A percentile compares a stretch with the other conserved stretches of the same genome.
These are phyloP conservation scores for Eupithecia subfuscata DNA, from an alignment of 2,888 invertebrate genomes.

Conservation along the genomic window DNA sequence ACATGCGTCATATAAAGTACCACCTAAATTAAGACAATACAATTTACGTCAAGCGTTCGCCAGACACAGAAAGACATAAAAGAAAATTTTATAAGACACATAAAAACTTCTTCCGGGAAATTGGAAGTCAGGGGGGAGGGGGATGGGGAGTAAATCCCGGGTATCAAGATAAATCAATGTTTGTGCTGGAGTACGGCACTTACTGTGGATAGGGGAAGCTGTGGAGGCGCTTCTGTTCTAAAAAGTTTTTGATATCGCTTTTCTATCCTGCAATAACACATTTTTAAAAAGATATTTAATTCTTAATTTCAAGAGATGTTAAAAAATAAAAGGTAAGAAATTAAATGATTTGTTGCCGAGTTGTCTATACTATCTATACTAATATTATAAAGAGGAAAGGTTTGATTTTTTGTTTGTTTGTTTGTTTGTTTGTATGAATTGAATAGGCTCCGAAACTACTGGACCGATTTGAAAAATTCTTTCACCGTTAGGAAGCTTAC, in stretches of 20 bases:
- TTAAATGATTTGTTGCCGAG: too few species aligned
- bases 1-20: constrained; percentile 26
- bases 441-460: too few species aligned
- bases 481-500: too few species aligned
- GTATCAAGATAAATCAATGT: constrained; percentile 84
- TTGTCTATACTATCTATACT: too few species aligned
- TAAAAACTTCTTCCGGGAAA: constrained; percentile 76
- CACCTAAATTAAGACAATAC: constrained; percentile 35
- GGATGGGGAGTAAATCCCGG: constrained; percentile 67
- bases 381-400: too few species aligned
- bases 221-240: constrained; percentile 52
- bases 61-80: constrained; percentile 54
- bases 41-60: constrained; percentile 37
- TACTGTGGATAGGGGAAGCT: constrained; percentile 53
- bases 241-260: background rate
- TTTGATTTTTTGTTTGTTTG: too few species aligned
- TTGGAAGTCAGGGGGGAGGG: constrained; percentile 74
- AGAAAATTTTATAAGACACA: constrained; percentile 79
- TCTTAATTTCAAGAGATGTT: too few species aligned
- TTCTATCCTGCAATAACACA: background rate
- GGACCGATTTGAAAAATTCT: too few species aligned
- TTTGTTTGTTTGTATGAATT: too few species aligned
- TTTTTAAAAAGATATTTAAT: too few species aligned
- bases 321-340: too few species aligned
- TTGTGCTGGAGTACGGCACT: constrained; percentile 75